phyloP scores from a whole-genome alignment of 2,113 vertebrate genomes.

The Tragelaphus scriptus region DNA sequence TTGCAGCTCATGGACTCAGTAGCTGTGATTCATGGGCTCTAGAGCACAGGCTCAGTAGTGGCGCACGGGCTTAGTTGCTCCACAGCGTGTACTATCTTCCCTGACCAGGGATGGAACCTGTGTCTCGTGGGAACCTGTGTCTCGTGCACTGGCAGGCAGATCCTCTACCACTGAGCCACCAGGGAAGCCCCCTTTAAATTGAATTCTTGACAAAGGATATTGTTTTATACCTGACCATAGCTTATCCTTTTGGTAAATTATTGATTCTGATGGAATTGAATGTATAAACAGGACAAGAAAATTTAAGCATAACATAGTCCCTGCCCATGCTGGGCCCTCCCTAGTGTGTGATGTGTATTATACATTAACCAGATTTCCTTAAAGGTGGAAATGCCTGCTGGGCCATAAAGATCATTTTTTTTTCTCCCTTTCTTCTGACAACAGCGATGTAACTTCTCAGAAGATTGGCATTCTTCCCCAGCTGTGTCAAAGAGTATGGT shows the following conservation, averaged over 20 bases:
- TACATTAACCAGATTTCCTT: neutral
- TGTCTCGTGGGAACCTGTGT: neutral
- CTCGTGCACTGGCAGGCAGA: neutral
- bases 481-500: neutral
- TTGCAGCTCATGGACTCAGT: neutral
- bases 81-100: neutral
- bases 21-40: neutral
- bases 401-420: neutral
- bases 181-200: neutral
- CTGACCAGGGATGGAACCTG: neutral
- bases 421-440: neutral
- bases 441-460: neutral
- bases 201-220: neutral
- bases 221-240: neutral
- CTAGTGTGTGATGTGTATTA: neutral
- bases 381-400: neutral
- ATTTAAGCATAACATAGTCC: neutral
- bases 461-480: neutral
- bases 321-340: neutral
- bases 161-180: neutral
- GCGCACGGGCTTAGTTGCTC: fast-evolving
- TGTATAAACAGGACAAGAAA: neutral
- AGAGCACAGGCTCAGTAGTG: neutral
- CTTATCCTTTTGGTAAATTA: neutral
- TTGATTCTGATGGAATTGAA: neutral